Base-by-base conservation (phyloP, 1,140 invertebrate genomes). In the Drosophila sechellia region DNA sequence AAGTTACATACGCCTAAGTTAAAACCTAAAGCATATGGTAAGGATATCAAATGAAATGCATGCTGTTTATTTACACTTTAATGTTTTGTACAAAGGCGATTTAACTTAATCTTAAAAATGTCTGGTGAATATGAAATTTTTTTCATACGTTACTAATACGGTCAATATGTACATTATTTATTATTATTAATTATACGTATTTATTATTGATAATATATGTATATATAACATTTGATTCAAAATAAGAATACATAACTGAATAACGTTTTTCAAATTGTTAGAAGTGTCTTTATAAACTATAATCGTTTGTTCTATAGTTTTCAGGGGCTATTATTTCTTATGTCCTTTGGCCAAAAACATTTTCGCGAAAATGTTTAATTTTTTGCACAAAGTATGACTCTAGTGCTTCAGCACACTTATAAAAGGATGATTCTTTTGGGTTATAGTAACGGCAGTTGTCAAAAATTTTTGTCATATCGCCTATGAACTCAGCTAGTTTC, bases 371-470 rank as follows among this genome's bases (percentile, higher is more conserved):
- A 92, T 94, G 95, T 93, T 97, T 97, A 56, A 97, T 96, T 94
- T 97, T 97, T 92, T 96, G 96, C 87, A 98, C 97, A 94, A 99
- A 99, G 92, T 96, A 99, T n/a, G 96, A 96, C 93, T 99, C 98
- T 37, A 99, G 93, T 27, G 96, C 95, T 92, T 99, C 97, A 5
- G 98, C 98, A 94, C 97, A 98, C 81, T 98, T 97, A 93, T 96
- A 98, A 92, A 99, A 98, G 48, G 97, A 96, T 15, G 98, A 98
- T 91, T 98, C 97, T 89, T 96, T 96, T 34, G 98, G 96, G 94
- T 99, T 99, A 93, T 98, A 99, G 83, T 98, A 98, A 57, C 98
- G 95, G 94, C 98, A 99, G 93, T 99, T 99, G 93, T 99, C 98
- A 93, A 99, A 99, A 87, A 99, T 98, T 92, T 98, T 98, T 42